Conservation (phyloP, 2,797 vertebrate genomes). For the Rhincodon typus region DNA sequence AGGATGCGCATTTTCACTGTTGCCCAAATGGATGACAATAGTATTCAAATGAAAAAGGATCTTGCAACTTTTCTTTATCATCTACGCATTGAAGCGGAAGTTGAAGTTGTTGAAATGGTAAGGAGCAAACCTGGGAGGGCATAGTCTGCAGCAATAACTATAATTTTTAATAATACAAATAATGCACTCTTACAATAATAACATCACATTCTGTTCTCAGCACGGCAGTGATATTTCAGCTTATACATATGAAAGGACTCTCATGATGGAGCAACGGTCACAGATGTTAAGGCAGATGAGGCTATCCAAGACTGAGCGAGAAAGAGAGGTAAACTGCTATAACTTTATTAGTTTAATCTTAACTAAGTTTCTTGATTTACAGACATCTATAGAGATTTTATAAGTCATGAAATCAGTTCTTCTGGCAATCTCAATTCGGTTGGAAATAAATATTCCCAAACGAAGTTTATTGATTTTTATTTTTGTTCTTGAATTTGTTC, state of each 20-base stretch:
- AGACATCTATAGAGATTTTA: neutral
- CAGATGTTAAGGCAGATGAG: constrained; percentile 97
- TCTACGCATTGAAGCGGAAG: constrained; percentile 89
- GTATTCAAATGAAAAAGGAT: constrained; percentile 99
- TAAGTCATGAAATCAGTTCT: neutral
- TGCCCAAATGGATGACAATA: constrained; percentile 97
- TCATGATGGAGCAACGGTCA: constrained; percentile 99
- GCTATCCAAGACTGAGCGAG: constrained; percentile 82
- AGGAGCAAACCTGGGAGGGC: constrained; percentile 38
- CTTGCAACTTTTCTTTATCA: constrained; percentile 91
- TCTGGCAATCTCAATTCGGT: neutral
- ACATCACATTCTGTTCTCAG: constrained; percentile 50
- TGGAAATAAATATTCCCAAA: neutral
- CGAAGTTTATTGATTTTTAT: neutral
- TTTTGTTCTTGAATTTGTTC: neutral
- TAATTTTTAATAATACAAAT: neutral
- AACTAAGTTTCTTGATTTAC: neutral
- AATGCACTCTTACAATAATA: neutral
- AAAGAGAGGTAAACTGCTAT: constrained; percentile 74
- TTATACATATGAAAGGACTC: constrained; percentile 90
- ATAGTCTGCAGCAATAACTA: constrained; percentile 16
- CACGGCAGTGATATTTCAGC: constrained; percentile 95
- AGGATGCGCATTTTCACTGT: constrained; percentile 97
- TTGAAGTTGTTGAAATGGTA: constrained; percentile 99
- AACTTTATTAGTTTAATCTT: neutral